Conservation (phyloP, 2,113 vertebrate species). For the Parus major region DNA sequence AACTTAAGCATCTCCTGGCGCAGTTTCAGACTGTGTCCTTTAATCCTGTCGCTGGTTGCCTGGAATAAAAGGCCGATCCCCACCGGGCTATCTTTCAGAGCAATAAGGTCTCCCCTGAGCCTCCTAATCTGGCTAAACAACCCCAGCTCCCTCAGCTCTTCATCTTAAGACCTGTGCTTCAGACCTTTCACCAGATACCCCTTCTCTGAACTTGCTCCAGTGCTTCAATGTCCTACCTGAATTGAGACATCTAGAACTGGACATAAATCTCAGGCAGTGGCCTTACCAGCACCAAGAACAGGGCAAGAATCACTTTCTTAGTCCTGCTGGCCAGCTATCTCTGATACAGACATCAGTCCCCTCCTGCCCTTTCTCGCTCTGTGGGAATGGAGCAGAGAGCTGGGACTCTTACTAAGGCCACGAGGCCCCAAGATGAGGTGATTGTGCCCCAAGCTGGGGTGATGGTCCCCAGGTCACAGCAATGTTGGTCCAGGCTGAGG, state of each 20-base stretch:
- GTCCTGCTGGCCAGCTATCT: background rate
- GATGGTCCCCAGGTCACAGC: background rate
- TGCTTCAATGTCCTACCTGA: background rate
- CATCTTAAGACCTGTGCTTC: background rate
- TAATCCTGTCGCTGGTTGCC: background rate
- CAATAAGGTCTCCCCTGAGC: fast-evolving
- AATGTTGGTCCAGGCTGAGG: background rate
- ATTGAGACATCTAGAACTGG: background rate
- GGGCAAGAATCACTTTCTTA: background rate
- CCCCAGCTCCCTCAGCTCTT: background rate
- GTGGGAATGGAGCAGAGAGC: fast-evolving
- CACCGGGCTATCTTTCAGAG: background rate
- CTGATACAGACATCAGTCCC: background rate
- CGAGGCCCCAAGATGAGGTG: background rate
- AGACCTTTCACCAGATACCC: background rate
- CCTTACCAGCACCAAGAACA: background rate
- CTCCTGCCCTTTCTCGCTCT: background rate
- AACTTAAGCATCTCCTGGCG: fast-evolving
- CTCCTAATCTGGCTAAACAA: background rate
- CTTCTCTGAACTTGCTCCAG: background rate
- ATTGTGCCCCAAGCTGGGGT: background rate
- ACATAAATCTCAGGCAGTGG: background rate
- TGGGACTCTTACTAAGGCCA: background rate
- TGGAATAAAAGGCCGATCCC: background rate
- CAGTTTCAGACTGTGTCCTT: background rate